These are phyloP conservation scores for Pleuronectes platessa DNA, from an alignment of 2,113 vertebrate genomes.

Conservation along the genomic window DNA sequence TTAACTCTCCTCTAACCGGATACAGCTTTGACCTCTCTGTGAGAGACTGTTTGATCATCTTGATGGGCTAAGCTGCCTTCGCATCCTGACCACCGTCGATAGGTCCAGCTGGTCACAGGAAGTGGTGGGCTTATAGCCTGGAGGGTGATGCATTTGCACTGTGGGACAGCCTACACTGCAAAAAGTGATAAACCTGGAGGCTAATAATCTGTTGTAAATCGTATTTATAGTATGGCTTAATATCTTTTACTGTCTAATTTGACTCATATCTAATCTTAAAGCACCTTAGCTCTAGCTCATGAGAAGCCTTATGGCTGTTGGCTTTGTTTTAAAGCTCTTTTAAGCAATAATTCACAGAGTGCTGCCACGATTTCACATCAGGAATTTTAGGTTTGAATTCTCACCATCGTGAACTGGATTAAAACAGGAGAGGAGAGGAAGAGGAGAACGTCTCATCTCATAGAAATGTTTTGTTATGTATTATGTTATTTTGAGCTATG, in stretches of 20 bases:
- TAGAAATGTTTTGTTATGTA: too few relatives aligned
- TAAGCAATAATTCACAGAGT: background rate
- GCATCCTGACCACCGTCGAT: conserved; percentile 58
- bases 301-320: background rate
- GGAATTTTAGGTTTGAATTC: background rate
- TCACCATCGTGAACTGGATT: background rate
- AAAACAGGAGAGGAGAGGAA: background rate
- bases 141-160: conserved; percentile 41
- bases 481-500: too few relatives aligned
- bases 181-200: background rate
- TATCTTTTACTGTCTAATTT: background rate
- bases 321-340: background rate
- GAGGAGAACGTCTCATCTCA: too few relatives aligned
- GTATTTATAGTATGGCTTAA: background rate
- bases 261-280: background rate
- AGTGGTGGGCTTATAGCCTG: conserved; percentile 48
- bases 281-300: background rate
- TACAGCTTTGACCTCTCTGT: conserved; percentile 58
- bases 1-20: conserved; percentile 23
- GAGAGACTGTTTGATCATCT: conserved; percentile 57
- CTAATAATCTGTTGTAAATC: background rate
- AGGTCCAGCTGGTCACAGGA: conserved; percentile 60
- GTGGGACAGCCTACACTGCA: conserved; percentile 5
- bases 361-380: background rate
- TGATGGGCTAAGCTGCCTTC: conserved; percentile 47